Base-by-base conservation (phyloP, 2,888 invertebrate species). In the Eristalinus aeneus region DNA sequence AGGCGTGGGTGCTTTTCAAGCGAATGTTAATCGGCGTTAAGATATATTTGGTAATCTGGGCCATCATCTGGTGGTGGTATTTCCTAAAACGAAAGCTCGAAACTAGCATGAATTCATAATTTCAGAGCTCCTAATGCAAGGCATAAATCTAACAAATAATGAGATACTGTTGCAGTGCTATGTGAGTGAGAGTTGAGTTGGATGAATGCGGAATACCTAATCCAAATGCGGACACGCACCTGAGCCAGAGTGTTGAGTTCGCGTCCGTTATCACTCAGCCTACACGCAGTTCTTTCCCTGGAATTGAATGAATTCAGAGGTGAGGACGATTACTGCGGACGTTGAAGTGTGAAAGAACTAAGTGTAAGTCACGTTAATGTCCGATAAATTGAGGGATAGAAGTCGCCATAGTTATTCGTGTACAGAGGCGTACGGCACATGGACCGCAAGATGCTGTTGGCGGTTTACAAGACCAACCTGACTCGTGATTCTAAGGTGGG, bases 1-100 rank as follows among this genome's bases (percentile, higher is more conserved):
- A 39, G 53, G 34, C 69, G 76, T 77, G 69, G 54, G 63, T 77
- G 31, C 27, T 54, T 69, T 77, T 10, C 69, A 77, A 77, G 69
- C 53, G 36, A 63, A 32, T 22, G 22, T 77, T 39, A 77, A 77
- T 69, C 22, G 31, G 36, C 46, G 46, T 0, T 9, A 10, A 32
- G 20, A 56, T 46, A 27, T 63, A 58, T 69, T 68, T 68, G 27
- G 61, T 61, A 68, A 76, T 77, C 63, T 69, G 63, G 69, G 76
- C 69, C 69, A 69, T 69, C 61, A 77, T 54, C 58, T 63, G 63
- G 20, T 31, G 69, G 36, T 39, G 63, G 76, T 69, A 34, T 63
- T 68, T 69, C 27, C 69, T 22, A 22, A 39, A 69, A 63, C 53
- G 69, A 69, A 77, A 69, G 76, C 46, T 16, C 16, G 16, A 16